These are phyloP conservation scores for Cephus runcator DNA, from an alignment of 2,888 invertebrate genomes.

Conservation along the genomic window DNA sequence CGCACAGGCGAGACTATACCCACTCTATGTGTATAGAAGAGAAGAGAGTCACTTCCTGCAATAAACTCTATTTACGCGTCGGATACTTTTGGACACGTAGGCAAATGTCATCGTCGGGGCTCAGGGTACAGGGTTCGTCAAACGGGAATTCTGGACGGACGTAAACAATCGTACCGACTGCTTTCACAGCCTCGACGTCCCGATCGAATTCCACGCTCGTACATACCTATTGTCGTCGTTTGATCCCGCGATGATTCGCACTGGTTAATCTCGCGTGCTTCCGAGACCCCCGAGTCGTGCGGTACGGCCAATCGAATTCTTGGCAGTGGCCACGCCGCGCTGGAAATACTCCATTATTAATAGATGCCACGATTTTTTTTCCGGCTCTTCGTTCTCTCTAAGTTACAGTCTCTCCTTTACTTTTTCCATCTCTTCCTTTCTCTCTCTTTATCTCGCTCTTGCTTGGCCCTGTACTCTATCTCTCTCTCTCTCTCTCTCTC, in stretches of 20 bases:
- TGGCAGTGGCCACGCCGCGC: conserved; percentile 9
- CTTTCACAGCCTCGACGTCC: neutral
- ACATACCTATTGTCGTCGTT: neutral
- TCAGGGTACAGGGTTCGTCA: neutral
- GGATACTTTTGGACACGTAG: neutral
- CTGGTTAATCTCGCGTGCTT: neutral
- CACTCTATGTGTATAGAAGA: neutral
- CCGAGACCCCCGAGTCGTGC: neutral
- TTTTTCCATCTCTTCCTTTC: neutral
- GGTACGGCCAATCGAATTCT: conserved; percentile 2
- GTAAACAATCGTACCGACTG: neutral
- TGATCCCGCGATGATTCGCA: neutral
- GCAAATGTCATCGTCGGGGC: neutral
- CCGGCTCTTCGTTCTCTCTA: neutral
- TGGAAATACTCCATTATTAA: conserved; percentile 39
- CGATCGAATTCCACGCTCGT: neutral
- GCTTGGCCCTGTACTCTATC: neutral
- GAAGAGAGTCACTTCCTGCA: neutral
- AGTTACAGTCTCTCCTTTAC: neutral
- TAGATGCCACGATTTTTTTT: conserved; percentile 42
- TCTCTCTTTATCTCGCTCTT: conserved; percentile 8
- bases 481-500: neutral
- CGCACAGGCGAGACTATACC: neutral
- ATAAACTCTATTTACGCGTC: neutral
- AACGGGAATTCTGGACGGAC: neutral